These are phyloP conservation scores for Ophioninae sp. DNA, from an alignment of 2,888 invertebrate species.

Conservation along the genomic window DNA sequence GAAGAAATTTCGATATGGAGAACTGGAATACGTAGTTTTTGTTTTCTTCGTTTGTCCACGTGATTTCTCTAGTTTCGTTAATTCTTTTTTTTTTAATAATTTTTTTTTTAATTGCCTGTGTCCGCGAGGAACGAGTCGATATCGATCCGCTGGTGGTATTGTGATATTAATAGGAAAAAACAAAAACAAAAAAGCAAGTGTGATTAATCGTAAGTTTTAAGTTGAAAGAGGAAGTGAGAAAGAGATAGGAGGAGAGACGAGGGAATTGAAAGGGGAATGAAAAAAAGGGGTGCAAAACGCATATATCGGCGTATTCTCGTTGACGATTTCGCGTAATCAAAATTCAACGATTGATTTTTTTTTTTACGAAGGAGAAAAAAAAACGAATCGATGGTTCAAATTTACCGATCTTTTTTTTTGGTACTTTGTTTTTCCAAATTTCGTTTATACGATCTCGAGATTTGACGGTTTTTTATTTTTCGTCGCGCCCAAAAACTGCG, in stretches of 20 bases:
- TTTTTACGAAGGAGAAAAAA: background rate
- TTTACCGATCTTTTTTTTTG: background rate
- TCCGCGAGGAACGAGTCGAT: slow-evolving; percentile 61
- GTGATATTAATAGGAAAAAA: slow-evolving; percentile 74
- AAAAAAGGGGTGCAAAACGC: slow-evolving; percentile 55
- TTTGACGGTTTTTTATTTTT: background rate
- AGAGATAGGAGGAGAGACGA: slow-evolving; percentile 26
- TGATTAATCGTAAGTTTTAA: slow-evolving; percentile 68
- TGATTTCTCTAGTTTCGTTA: background rate
- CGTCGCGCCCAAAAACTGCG: background rate
- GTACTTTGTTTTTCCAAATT: background rate
- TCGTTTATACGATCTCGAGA: background rate
- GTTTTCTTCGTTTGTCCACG: background rate
- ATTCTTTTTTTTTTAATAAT: background rate
- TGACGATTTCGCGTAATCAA: slow-evolving; percentile 26
- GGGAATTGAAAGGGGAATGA: slow-evolving; percentile 42
- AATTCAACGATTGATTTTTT: slow-evolving; percentile 8
- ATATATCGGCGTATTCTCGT: slow-evolving; percentile 49
- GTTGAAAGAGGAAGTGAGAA: slow-evolving; percentile 59
- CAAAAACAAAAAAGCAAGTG: slow-evolving; percentile 63
- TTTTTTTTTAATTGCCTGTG: slow-evolving; percentile 62
- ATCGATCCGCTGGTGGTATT: slow-evolving; percentile 74
- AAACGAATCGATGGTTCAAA: background rate
- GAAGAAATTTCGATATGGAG: slow-evolving; percentile 18
- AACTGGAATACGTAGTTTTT: slow-evolving; percentile 27